Base-by-base conservation (phyloP, 2,113 vertebrate genomes). In the Ptychochromis oligacanthus region DNA sequence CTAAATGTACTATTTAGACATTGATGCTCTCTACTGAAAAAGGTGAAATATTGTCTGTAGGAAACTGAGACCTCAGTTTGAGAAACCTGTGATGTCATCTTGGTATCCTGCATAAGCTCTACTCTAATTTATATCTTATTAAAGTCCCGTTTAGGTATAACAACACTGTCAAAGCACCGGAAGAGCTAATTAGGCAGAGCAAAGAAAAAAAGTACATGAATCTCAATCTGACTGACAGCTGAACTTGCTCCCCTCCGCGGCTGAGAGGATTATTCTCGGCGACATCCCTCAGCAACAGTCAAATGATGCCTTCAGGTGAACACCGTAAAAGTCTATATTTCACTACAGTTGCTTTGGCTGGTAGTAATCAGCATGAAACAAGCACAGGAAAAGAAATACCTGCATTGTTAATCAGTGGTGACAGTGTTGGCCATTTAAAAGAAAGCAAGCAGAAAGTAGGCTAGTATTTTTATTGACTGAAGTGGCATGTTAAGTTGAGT, bases 251-350 rank as follows among this genome's bases (percentile, higher is more conserved):
- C 31, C 72, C 49, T 70, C 31, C 46, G 38, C 75, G 49, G n/a
- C 72, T 34, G 58, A 82, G 82, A 82, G 58, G 84, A 90, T 92
- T 87, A 82, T 90, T 88, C 90, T 90, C 81, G 18, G 87, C 82
- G 90, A 90, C 93, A 82, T 93, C 93, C 93, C 95, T 95, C 94
- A 93, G 94, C 95, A 95, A 96, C 95, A 95, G 93, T 90, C 90
- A 84, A 90, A 70, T 90, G 93, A 81, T 89, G 85, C 91, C 34
- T 94, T 94, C 91, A 91, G 4, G 90, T 67, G 20, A 85, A 57
- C 17, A 2, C 40, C 4, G 86, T 61, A 87, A 85, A 83, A 1
- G 15, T 34, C 28, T 24, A 0, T 4, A 2, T 6, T 52, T 46
- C 2, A 34, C 2, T 31, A 6, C 6, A 28, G 4, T 4, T 18